A percentile compares a stretch with the other conserved stretches of the same genome.
Conservation (phyloP, 1,140 invertebrate species). For the Neelides sp. region DNA sequence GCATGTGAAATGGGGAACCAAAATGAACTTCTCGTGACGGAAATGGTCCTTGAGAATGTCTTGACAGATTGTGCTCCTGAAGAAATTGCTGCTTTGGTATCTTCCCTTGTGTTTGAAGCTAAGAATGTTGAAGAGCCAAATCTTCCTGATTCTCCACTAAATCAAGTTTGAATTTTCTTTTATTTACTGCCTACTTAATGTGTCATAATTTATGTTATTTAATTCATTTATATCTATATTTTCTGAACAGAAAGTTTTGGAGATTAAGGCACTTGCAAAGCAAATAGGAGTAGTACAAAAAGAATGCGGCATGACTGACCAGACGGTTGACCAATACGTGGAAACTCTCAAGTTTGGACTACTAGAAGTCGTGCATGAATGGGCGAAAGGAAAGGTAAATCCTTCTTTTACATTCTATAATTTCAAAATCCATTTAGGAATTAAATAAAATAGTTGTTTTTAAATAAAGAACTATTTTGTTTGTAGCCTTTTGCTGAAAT, state of each 20-base stretch:
- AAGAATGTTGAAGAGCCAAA: conserved; percentile 47
- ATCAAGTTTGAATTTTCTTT: background rate
- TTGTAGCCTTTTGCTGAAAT: conserved; percentile 78
- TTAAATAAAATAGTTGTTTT: too few species aligned
- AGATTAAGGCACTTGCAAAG: conserved; percentile 41
- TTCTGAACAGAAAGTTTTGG: conserved; percentile 42
- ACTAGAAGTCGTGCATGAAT: conserved; percentile 86
- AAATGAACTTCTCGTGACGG: conserved; percentile 86
- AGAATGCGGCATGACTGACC: conserved; percentile 41
- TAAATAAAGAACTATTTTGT: conserved; percentile 18
- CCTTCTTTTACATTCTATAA: conserved; percentile 4
- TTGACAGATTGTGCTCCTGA: conserved; percentile 69
- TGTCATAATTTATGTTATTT: background rate
- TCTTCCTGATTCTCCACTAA: conserved; percentile 33
- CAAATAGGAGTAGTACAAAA: conserved; percentile 45
- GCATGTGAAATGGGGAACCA: conserved; percentile 88
- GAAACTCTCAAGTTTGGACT: conserved; percentile 78
- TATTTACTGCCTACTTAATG: background rate
- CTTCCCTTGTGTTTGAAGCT: conserved; percentile 81
- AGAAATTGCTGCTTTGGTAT: conserved; percentile 85
- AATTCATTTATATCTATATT: conserved; percentile 5
- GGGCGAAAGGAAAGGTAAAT: conserved; percentile 70
- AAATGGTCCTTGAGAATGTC: conserved; percentile 86
- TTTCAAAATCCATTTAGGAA: too few species aligned
- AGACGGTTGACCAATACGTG: conserved; percentile 41